Evolutionary conservation across 2,888 invertebrate species (phyloP).

Genomic region (Leucophenga maculata): DNA sequence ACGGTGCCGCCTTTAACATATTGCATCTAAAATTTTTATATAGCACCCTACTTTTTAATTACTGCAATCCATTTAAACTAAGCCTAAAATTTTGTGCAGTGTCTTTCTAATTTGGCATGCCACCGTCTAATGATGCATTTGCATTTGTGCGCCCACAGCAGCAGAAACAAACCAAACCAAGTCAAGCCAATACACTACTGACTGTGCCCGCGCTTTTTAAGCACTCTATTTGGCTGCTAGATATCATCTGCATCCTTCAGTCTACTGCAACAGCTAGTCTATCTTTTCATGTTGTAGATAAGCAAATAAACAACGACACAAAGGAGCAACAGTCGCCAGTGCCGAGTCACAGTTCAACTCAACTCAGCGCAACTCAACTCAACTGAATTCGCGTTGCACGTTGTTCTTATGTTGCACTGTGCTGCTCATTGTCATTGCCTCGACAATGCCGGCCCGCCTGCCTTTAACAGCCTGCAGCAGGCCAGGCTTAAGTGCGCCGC

Average conservation of each 20-base stretch:
- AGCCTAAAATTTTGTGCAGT: too few species aligned
- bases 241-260: conserved; percentile 60
- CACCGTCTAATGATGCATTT: neutral
- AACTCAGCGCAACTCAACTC: conserved; percentile 2
- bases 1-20: too few species aligned
- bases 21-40: too few species aligned
- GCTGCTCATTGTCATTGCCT: conserved; percentile 17
- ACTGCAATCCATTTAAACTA: too few species aligned
- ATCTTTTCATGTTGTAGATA: conserved; percentile 43
- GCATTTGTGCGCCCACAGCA: neutral
- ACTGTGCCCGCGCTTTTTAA: too few species aligned
- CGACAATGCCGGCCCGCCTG: neutral
- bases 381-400: neutral
- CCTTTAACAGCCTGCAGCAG: neutral
- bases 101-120: too few species aligned
- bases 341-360: neutral
- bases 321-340: conserved; percentile 11
- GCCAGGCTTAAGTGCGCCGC: conserved; percentile 48
- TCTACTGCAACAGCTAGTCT: too few species aligned
- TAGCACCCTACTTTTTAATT: too few species aligned
- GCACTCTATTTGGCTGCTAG: conserved; percentile 33
- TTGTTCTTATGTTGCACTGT: neutral
- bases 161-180: too few species aligned
- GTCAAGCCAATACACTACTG: too few species aligned
- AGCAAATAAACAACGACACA: conserved; percentile 22